phyloP scores from a whole-genome alignment of 1,140 invertebrate species.

The Metaphire vulgaris region DNA sequence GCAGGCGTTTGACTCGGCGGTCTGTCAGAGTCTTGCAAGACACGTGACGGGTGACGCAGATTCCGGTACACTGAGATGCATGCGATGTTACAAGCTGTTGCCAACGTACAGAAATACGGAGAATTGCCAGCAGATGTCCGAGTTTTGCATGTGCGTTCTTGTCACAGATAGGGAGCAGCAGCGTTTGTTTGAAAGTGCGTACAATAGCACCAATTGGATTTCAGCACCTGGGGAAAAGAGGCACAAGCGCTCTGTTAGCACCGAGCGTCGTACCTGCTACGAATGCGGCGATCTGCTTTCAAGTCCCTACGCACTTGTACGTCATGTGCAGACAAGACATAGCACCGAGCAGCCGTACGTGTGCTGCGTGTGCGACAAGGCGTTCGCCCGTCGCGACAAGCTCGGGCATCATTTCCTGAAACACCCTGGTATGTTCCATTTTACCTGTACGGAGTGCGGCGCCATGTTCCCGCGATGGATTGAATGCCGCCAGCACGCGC shows the following conservation, averaged over 20 bases:
- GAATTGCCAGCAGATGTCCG: not conserved
- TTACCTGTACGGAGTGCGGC: not conserved
- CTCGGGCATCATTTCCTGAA: not conserved
- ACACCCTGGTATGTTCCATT: not conserved
- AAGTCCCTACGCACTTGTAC: not conserved
- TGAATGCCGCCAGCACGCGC: not conserved
- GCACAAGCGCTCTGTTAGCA: not conserved
- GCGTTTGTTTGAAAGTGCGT: not conserved
- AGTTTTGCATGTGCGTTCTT: not conserved
- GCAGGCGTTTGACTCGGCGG: not conserved
- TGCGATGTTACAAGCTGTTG: not conserved
- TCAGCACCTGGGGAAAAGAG: not conserved
- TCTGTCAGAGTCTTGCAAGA: not conserved
- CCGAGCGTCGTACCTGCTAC: not conserved
- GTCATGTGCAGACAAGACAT: not conserved
- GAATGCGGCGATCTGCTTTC: not conserved
- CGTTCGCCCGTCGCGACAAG: not conserved
- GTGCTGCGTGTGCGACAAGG: not conserved
- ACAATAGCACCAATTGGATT: not conserved
- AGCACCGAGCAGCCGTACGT: not conserved
- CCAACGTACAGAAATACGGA: not conserved
- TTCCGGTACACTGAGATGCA: not conserved
- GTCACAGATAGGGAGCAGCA: not conserved
- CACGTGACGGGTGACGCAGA: not conserved
- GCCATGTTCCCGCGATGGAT: not conserved